These are phyloP conservation scores for Trachythela sp. DNA, from an alignment of 64 coral and sea anemone species.

Conservation along the genomic window DNA sequence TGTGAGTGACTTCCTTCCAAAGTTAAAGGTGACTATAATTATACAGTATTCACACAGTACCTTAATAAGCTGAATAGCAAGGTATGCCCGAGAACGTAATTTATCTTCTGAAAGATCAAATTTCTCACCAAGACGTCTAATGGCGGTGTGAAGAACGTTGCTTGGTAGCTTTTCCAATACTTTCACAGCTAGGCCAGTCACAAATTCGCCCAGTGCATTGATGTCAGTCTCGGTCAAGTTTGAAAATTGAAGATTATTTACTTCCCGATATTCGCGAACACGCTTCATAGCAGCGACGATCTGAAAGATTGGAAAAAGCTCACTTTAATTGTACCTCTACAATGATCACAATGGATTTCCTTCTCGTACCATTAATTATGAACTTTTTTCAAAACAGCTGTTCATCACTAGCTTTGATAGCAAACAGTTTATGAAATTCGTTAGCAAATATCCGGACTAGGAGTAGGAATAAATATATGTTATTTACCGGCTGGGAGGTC, in stretches of 20 bases:
- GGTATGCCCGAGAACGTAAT: slow-evolving; percentile 70
- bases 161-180: slow-evolving; percentile 65
- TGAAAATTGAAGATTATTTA: slow-evolving; percentile 62
- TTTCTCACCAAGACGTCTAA: slow-evolving; percentile 78
- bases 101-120: slow-evolving; percentile 78
- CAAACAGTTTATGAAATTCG: too few relatives aligned
- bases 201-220: slow-evolving; percentile 75
- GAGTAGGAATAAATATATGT: too few relatives aligned
- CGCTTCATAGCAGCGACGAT: slow-evolving; percentile 63
- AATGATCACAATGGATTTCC: background rate
- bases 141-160: slow-evolving; percentile 62
- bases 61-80: slow-evolving; percentile 82
- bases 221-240: slow-evolving; percentile 91
- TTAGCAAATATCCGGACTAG: too few relatives aligned
- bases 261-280: slow-evolving; percentile 90
- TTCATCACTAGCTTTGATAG: too few relatives aligned
- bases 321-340: background rate
- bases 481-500: too few relatives aligned
- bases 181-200: slow-evolving; percentile 58
- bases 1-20: too few relatives aligned
- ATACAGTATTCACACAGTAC: slow-evolving; percentile 15
- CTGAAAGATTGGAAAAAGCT: slow-evolving; percentile 32
- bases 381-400: too few relatives aligned
- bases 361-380: too few relatives aligned
- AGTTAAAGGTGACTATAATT: too few relatives aligned